Base-by-base conservation (phyloP, 2,113 vertebrate genomes). In the Anas platyrhynchos region DNA sequence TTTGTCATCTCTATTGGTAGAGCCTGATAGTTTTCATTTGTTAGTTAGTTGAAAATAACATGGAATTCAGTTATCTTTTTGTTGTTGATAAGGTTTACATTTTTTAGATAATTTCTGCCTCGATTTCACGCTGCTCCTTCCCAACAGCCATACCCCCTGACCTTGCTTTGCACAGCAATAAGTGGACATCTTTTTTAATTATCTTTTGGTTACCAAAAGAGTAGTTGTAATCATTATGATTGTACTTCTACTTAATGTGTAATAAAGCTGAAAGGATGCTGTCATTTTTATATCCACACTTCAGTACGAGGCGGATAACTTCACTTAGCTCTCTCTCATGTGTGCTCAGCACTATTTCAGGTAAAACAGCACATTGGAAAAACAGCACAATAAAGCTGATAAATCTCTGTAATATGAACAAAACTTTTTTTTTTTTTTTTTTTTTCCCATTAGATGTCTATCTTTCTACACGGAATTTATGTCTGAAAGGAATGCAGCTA, bases 41-140 rank as follows among this genome's bases (percentile, higher is more conserved):
- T 79, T 94, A 71, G 58, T 38, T 69, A 65, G 73, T 88, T 77
- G 92, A 94, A 94, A 93, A 67, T 23, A 74, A 56, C 66, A 27
- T 5, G 75, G 73, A 92, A 91, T 72, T 82, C 88, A 83, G 67
- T 81, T 87, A 94, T 92, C 88, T 68, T 91, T 56, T 66, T 84
- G 76, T 74, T 93, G 71, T n/a, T 93, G 62, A 46, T 36, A 86
- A 76, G 71, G 52, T 76, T 95, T 77, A 79, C 54, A 83, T 96
- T 80, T 86, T 65, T 79, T 38, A 81, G 56, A 56, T 43, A 78
- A 83, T 46, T 73, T 54, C 71, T 86, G 48, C 67, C 55, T 81
- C 27, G 68, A 32, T 61, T 55, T 75, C 43, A 50, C 0, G 2
- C 68, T 46, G 55, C 55, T 92, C 55, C 52, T 50, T 78, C 50